Conservation (phyloP, 2,113 vertebrate genomes). For the Heptranchias perlo region DNA sequence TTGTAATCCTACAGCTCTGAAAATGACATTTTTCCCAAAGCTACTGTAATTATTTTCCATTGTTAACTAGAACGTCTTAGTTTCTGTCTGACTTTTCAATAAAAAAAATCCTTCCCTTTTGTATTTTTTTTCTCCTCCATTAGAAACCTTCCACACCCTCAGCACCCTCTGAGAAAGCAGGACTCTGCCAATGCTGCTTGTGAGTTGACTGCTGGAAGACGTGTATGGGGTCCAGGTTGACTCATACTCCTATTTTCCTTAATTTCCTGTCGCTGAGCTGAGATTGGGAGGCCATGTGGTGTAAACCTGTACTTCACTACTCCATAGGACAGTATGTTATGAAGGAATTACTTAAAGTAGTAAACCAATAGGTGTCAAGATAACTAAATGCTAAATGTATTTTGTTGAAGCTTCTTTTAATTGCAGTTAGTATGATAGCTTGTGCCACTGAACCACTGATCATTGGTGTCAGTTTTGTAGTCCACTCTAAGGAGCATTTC, state of each 20-base stretch:
- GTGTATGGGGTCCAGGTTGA: not conserved
- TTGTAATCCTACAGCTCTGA: not conserved
- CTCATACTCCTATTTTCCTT: not conserved
- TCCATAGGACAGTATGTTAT: not conserved
- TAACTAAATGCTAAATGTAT: not conserved
- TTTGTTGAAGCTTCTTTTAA: not conserved
- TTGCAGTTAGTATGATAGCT: not conserved
- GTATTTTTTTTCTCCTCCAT: not conserved
- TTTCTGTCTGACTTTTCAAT: not conserved
- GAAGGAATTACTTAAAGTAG: not conserved
- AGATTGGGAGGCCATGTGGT: not conserved
- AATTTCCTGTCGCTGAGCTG: not conserved
- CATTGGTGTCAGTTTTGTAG: not conserved
- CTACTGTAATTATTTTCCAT: not conserved
- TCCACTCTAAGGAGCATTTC: not conserved
- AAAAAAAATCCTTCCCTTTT: not conserved
- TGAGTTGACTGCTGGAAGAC: not conserved
- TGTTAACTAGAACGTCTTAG: not conserved
- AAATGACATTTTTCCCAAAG: not conserved
- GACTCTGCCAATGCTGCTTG: not conserved
- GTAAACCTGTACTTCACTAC: not conserved
- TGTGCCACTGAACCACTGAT: not conserved
- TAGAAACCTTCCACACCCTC: not conserved
- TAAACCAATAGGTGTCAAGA: not conserved
- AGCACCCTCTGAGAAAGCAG: not conserved